Conservation (phyloP, 2,113 vertebrate genomes). For the Cynocephalus volans region DNA sequence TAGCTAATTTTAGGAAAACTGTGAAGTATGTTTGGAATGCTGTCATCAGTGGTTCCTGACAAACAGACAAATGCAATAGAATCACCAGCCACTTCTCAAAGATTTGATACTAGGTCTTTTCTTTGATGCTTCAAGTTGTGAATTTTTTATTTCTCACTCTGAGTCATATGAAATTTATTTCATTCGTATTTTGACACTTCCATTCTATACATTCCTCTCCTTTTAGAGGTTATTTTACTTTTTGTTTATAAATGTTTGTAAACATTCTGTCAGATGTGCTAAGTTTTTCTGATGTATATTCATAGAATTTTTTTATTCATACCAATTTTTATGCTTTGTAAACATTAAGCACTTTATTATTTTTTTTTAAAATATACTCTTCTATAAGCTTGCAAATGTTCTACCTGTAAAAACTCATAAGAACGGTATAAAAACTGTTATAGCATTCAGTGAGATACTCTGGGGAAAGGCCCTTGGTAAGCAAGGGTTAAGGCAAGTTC, state of each 20-base stretch:
- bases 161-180: not conserved
- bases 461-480: not conserved
- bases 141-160: not conserved
- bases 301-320: not conserved
- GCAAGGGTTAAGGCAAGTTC: not conserved
- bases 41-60: not conserved
- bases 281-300: not conserved
- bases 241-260: not conserved
- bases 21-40: slow-evolving; percentile 3
- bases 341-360: not conserved
- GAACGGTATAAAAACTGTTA: not conserved
- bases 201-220: not conserved
- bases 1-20: slow-evolving; percentile 30
- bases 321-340: not conserved
- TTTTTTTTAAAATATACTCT: not conserved
- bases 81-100: not conserved
- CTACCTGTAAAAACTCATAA: not conserved
- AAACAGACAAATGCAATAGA: not conserved
- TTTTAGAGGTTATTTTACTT: not conserved
- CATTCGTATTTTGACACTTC: not conserved
- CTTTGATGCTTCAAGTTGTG: not conserved
- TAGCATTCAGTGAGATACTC: not conserved
- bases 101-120: not conserved
- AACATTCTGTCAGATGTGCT: not conserved
- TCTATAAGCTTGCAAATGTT: not conserved